These are phyloP conservation scores for Phrynocephalus vlangalii DNA, from an alignment of 2,797 vertebrate species.

Conservation along the genomic window DNA sequence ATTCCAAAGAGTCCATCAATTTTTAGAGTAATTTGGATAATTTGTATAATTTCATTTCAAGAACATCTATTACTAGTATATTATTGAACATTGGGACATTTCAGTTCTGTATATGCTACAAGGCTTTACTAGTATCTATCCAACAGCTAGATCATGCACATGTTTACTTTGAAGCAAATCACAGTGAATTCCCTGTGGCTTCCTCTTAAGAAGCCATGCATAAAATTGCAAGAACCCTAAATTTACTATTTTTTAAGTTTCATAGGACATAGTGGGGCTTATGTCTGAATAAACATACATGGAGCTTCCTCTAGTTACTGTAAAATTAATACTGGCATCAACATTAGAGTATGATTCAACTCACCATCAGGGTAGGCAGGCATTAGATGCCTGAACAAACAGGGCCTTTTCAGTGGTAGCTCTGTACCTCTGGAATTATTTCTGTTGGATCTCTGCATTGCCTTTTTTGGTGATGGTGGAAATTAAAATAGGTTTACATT, in stretches of 20 bases:
- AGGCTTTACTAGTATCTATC: not conserved
- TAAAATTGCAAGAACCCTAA: not conserved
- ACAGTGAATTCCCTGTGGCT: not conserved
- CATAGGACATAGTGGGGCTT: too few species aligned
- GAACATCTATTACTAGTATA: not conserved
- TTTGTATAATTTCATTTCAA: not conserved
- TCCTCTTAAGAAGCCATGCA: not conserved
- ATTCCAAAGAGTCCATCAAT: not conserved
- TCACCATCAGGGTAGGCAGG: conserved; percentile 38
- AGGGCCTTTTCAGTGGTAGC: not conserved
- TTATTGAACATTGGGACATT: not conserved
- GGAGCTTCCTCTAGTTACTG: not conserved
- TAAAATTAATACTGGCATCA: conserved; percentile 29
- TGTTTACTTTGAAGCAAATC: not conserved
- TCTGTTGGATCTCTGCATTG: not conserved
- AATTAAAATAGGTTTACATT: too few species aligned
- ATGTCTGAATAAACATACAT: not conserved
- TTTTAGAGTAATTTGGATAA: too few species aligned
- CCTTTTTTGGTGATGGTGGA: too few species aligned
- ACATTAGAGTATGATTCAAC: conserved; percentile 42
- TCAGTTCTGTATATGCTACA: accelerated
- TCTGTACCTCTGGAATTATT: not conserved
- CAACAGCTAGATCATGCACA: not conserved
- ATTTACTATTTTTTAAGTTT: too few species aligned
- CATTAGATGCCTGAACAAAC: conserved; percentile 24